Evolutionary conservation across 2,888 invertebrate genomes (phyloP).

Genomic region (Hymenopus coronatus): DNA sequence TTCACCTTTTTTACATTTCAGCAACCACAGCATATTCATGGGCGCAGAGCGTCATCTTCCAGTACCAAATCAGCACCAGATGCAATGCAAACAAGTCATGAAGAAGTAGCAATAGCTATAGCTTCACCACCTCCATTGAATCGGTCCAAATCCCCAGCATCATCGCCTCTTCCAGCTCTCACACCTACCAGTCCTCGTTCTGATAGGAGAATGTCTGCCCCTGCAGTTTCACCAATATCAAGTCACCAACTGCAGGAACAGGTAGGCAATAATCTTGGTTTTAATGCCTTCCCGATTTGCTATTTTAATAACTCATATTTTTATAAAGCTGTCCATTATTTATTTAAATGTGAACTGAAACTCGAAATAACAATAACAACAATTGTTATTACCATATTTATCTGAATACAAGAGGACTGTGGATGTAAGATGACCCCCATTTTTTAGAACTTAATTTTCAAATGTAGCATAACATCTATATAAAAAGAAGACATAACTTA

Average conservation of each 20-base stretch:
- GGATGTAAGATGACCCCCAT: too few relatives aligned
- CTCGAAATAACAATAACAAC: too few relatives aligned
- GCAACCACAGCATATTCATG: constrained; percentile 54
- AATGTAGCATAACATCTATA: too few relatives aligned
- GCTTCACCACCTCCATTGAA: constrained; percentile 40
- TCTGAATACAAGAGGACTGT: too few relatives aligned
- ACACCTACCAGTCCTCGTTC: constrained; percentile 46
- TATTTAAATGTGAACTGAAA: too few relatives aligned
- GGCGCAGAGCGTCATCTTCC: constrained; percentile 49
- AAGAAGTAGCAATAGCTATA: constrained; percentile 35
- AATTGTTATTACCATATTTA: too few relatives aligned
- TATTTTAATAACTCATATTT: not conserved
- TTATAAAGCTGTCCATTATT: too few relatives aligned
- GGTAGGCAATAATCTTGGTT: not conserved
- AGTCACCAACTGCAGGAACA: constrained; percentile 12
- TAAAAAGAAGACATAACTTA: too few relatives aligned
- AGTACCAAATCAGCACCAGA: constrained; percentile 47
- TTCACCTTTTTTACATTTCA: not conserved
- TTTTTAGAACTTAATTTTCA: too few relatives aligned
- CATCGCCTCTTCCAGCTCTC: constrained; percentile 29
- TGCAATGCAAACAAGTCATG: constrained; percentile 36
- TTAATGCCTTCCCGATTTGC: not conserved
- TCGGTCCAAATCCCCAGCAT: constrained; percentile 30
- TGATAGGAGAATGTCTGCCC: constrained; percentile 21
- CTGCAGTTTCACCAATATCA: constrained; percentile 7